Base-by-base conservation (phyloP, 2,797 vertebrate species). In the Myotis vivesi region DNA sequence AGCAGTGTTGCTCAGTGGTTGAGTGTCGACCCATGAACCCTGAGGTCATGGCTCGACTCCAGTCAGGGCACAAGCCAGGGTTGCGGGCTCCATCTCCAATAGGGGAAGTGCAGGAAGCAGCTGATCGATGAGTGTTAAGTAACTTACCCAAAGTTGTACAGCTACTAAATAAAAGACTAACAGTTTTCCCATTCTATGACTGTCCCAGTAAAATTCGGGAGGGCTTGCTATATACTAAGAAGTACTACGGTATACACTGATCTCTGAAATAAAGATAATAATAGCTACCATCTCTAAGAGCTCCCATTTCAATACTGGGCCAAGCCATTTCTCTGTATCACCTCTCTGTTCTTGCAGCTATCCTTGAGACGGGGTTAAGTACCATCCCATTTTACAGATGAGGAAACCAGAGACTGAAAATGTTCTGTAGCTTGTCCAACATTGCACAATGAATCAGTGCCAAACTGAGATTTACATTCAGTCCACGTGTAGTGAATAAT, bases 331-430 rank as follows among this genome's bases (percentile, higher is more conserved):
- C 28, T 66, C 38, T 38, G 5, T 3, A 15, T 80, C 33, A 8
- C 25, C 62, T 84, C 36, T 66, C n/a, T 23, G 49, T 15, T 82
- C 20, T 16, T 30, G 69, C 41, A 49, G 64, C 25, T 53, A 55
- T 64, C 53, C 17, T 36, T 22, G 30, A 44, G 6, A 59, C 3
- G 55, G 22, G 38, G 17, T 49, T 36, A 30, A 84, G 22, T 30
- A 38, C 5, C n/a, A 36, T 12, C 9, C 36, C 36, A 55, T 30
- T 92, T 85, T 85, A 94, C 11, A 71, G 44, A 76, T 30, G 49
- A 85, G 66, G 80, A 71, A 95, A 68, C 30, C 68, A 17, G 94
- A 89, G 33, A 71, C 9, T 20, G n/a, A 36, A 75, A 93, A 92
- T 8, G 10, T 51, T 76, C 77, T 87, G 12, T 2, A 79, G 33